Conservation (phyloP, 2,797 vertebrate genomes). For the Takifugu rubripes region DNA sequence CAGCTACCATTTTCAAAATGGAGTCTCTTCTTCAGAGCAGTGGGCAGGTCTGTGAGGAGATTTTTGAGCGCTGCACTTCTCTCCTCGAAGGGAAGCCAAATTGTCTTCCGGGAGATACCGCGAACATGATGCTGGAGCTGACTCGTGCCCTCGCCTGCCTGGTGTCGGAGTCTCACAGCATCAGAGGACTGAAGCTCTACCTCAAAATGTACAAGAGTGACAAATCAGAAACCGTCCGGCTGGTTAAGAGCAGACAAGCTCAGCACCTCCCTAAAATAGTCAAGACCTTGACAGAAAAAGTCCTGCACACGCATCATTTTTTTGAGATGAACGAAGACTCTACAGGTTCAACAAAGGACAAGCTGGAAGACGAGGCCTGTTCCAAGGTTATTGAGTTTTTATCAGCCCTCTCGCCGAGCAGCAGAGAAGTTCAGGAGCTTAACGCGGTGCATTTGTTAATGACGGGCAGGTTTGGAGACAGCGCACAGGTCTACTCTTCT, state of each 20-base stretch:
- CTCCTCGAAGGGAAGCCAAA: constrained; percentile 71
- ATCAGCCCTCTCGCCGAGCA: constrained; percentile 68
- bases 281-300: constrained; percentile 63
- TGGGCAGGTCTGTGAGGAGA: constrained; percentile 71
- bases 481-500: constrained; percentile 71
- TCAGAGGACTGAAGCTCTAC: constrained; percentile 76
- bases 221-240: constrained; percentile 59
- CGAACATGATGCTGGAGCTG: constrained; percentile 73
- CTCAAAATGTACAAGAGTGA: constrained; percentile 75
- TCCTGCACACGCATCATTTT: constrained; percentile 35
- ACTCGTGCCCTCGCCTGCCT: constrained; percentile 83
- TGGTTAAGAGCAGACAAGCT: constrained; percentile 77
- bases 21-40: constrained; percentile 76
- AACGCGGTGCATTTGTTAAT: constrained; percentile 75
- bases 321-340: constrained; percentile 16
- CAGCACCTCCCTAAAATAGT: constrained; percentile 77
- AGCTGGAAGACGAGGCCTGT: constrained; percentile 23
- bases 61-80: constrained; percentile 69
- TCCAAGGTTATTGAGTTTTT: constrained; percentile 72
- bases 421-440: constrained; percentile 59
- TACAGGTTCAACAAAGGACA: constrained; percentile 10
- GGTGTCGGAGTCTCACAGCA: constrained; percentile 59
- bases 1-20: constrained; percentile 80
- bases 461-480: constrained; percentile 70
- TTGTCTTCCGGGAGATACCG: constrained; percentile 15